These are phyloP conservation scores for Holcopasites calliopsidis DNA, from an alignment of 1,140 invertebrate species.

Conservation along the genomic window DNA sequence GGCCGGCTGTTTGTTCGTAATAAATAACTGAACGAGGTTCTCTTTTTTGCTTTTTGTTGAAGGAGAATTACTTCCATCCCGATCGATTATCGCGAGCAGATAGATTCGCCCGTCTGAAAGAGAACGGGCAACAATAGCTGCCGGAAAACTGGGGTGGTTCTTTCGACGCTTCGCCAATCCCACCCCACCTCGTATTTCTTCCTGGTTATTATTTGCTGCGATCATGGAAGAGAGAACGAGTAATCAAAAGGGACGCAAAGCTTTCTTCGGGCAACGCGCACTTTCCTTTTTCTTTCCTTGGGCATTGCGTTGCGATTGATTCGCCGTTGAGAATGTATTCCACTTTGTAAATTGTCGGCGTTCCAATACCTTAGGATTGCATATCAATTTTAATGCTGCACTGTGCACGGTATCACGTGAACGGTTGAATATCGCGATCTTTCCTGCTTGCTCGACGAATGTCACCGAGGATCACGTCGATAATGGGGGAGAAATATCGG, in stretches of 20 bases:
- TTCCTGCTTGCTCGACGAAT: slow-evolving; percentile 31
- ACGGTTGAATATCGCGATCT: too few relatives aligned
- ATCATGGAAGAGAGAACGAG: neutral
- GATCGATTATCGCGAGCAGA: slow-evolving; percentile 44
- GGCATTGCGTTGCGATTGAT: neutral
- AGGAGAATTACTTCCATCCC: slow-evolving; percentile 38
- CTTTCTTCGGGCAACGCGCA: neutral
- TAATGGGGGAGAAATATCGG: slow-evolving; percentile 55
- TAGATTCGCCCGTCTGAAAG: slow-evolving; percentile 45
- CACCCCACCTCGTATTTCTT: slow-evolving; percentile 18
- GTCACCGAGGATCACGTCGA: slow-evolving; percentile 38
- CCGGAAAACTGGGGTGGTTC: slow-evolving; percentile 17
- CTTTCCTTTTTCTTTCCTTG: neutral
- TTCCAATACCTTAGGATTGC: too few relatives aligned
- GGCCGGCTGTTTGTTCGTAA: slow-evolving; percentile 26
- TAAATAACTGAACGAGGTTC: slow-evolving; percentile 36
- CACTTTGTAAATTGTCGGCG: too few relatives aligned
- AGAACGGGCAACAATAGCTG: slow-evolving; percentile 33
- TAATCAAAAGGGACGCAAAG: neutral
- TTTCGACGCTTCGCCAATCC: slow-evolving; percentile 12
- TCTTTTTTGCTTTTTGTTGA: slow-evolving; percentile 11
- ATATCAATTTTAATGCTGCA: too few relatives aligned
- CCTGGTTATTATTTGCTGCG: slow-evolving; percentile 38
- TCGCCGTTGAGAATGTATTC: neutral
- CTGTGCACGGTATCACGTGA: too few relatives aligned